These are phyloP conservation scores for Pollicipes pollicipes DNA, from an alignment of 1,140 invertebrate species.

Conservation along the genomic window DNA sequence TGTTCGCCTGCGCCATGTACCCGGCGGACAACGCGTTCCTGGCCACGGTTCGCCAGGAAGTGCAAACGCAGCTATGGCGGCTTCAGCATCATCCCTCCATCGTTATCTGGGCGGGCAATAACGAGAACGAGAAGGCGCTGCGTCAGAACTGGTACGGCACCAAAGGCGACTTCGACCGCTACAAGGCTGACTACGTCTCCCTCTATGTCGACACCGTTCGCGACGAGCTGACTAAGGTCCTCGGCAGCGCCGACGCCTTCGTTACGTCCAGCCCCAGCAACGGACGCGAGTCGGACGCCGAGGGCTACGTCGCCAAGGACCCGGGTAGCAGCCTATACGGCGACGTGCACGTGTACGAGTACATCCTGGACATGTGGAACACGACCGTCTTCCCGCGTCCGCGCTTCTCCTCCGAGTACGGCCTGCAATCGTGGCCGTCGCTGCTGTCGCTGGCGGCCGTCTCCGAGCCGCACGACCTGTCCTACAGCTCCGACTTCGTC, in stretches of 20 bases:
- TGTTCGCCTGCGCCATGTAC: constrained; percentile 96
- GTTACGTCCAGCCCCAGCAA: constrained; percentile 84
- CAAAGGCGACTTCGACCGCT: constrained; percentile 33
- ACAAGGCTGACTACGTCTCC: constrained; percentile 62
- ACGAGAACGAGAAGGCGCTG: constrained; percentile 90
- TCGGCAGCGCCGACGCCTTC: constrained; percentile 46
- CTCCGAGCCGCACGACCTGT: constrained; percentile 38
- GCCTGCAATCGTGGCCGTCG: constrained; percentile 73
- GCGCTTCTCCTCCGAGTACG: constrained; percentile 87
- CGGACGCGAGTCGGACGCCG: constrained; percentile 50
- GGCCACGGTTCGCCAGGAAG: constrained; percentile 49
- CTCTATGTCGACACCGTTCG: constrained; percentile 67
- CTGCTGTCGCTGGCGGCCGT: constrained; percentile 37
- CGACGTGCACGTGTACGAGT: constrained; percentile 90
- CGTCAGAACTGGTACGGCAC: constrained; percentile 68
- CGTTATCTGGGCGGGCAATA: constrained; percentile 83
- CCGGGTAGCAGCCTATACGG: constrained; percentile 66
- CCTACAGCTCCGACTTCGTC: constrained; percentile 39
- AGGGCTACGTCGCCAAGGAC: constrained; percentile 54
- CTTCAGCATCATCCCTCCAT: constrained; percentile 78
- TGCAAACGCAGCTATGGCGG: constrained; percentile 62
- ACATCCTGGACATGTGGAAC: constrained; percentile 61
- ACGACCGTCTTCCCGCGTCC: constrained; percentile 52
- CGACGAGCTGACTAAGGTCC: constrained; percentile 33
- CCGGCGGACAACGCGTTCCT: constrained; percentile 57